A percentile compares a stretch with the other conserved stretches of the same genome.
These are phyloP conservation scores for Irena cyanogastra DNA, from an alignment of 2,113 vertebrate species.

Conservation along the genomic window DNA sequence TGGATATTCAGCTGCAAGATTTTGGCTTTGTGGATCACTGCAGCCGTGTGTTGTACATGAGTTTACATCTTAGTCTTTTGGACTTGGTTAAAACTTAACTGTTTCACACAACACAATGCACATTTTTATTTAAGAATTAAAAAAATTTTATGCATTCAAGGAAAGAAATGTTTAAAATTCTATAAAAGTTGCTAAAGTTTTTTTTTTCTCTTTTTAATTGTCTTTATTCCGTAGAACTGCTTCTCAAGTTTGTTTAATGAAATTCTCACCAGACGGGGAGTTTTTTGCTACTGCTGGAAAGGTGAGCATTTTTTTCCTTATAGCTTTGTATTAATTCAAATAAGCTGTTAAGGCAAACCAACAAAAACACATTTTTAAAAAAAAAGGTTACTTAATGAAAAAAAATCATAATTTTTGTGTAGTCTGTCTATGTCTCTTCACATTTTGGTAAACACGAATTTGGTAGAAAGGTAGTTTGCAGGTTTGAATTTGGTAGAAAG, in stretches of 20 bases:
- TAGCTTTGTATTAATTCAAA: neutral
- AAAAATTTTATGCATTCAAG: neutral
- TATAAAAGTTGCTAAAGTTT: neutral
- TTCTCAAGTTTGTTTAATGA: constrained; percentile 88
- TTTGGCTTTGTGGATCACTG: neutral
- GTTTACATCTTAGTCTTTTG: neutral
- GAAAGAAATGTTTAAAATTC: neutral
- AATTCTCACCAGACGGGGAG: constrained; percentile 94
- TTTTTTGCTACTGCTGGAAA: constrained; percentile 97
- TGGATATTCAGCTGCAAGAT: neutral
- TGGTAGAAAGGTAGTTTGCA: neutral
- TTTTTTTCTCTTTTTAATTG: neutral
- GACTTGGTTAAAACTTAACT: neutral
- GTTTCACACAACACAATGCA: neutral
- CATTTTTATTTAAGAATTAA: neutral
- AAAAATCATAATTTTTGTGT: neutral
- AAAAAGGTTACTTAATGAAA: neutral
- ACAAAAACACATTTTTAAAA: neutral
- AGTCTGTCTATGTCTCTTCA: neutral
- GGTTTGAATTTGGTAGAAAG: neutral
- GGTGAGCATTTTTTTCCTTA: constrained; percentile 64
- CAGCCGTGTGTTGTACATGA: neutral
- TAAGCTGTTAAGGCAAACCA: neutral
- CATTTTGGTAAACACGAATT: neutral
- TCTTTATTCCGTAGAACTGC: constrained; percentile 79